Base-by-base conservation (phyloP, 1,140 invertebrate genomes). In the Apis cerana region DNA sequence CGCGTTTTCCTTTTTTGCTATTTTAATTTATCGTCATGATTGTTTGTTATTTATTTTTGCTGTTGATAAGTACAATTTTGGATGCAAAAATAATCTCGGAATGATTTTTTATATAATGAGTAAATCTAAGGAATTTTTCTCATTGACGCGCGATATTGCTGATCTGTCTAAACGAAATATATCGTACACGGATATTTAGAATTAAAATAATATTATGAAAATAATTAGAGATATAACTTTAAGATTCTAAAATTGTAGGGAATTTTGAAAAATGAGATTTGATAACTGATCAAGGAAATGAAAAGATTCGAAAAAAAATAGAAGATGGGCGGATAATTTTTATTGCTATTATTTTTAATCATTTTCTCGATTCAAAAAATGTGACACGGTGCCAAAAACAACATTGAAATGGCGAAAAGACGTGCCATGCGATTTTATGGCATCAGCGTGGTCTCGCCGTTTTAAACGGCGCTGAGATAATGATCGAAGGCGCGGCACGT, bases 401-500 rank as follows among this genome's bases (percentile, higher is more conserved):
- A 50, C 75, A 54, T 62, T 59, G 59, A 70, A 83, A 70, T 64
- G 50, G 61, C 58, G 27, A 71, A 79, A 85, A 65, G 74, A 72
- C 69, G 33, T 59, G 75, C 58, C 61, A 54, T 64, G 58, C 58
- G 70, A 81, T 75, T 88, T 88, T 88, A 81, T 56, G 43, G 75
- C 75, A 17, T 50, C 27, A 33, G 64, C 58, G 15, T 33, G 48
- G 71, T 15, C 76, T 48, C 62, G 82, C 68, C 64, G 71, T 33
- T 80, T 80, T 80, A 80, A 82, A 64, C 65, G 17, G 17, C 61
- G 71, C 33, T 48, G 62, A 85, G 86, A 88, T 88, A 87, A 87
- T 82, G 78, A 86, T 86, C 82, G 70, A 82, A 88, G 86, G 83
- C 62, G 84, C 82, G 82, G 80, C 83, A 86, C 81, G 87, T 91